These are phyloP conservation scores for Cossypha niveicapilla DNA, from an alignment of 2,797 vertebrate species.

Conservation along the genomic window DNA sequence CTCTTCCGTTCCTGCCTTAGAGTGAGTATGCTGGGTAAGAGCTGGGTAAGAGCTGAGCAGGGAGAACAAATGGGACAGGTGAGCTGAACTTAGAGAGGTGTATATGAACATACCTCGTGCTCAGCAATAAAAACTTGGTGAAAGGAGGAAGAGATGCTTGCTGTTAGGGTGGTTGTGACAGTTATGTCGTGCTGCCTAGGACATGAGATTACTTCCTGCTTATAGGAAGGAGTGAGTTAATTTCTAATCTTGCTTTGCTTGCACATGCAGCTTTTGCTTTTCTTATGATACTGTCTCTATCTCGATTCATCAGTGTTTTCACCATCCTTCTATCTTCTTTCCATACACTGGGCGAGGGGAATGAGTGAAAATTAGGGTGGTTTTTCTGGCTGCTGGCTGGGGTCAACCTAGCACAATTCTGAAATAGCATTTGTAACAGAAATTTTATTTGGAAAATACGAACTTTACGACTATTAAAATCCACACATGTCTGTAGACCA, in stretches of 20 bases:
- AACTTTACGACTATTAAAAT: background rate
- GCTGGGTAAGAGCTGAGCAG: background rate
- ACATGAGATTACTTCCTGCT: background rate
- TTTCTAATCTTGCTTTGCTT: background rate
- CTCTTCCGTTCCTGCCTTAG: background rate
- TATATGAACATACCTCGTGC: fast-evolving
- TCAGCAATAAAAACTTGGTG: fast-evolving
- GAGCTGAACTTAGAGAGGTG: background rate
- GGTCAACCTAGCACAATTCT: background rate
- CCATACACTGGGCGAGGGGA: background rate
- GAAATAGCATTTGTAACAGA: background rate
- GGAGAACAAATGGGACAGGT: background rate
- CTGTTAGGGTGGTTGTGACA: background rate
- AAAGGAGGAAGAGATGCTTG: background rate
- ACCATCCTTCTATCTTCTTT: background rate
- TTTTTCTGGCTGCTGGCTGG: background rate
- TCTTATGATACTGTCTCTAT: background rate
- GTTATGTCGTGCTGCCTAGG: background rate
- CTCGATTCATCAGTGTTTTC: background rate
- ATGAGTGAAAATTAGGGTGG: background rate
- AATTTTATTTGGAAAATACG: background rate
- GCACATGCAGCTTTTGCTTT: background rate
- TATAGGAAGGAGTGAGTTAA: background rate
- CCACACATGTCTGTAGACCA: background rate
- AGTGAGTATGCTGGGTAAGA: background rate